Percentiles rank a stretch among this genome's conserved stretches.
Evolutionary conservation across 2,113 vertebrate species (phyloP).

Genomic region (Conger conger): DNA sequence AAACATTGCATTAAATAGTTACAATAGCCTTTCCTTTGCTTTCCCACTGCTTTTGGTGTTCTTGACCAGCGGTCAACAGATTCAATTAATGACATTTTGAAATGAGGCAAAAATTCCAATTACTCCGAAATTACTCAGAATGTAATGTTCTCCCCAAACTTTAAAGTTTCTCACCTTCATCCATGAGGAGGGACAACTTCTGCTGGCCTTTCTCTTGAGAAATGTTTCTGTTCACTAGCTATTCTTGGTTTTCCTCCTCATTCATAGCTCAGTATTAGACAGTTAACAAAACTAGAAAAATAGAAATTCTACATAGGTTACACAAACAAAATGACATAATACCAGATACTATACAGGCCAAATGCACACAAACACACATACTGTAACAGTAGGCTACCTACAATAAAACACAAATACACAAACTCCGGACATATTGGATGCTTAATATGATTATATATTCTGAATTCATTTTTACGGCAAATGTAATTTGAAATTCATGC

Average conservation of each 20-base stretch:
- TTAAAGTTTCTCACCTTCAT: conserved; percentile 64
- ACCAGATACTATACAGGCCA: not conserved
- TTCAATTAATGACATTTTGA: not conserved
- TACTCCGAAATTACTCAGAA: no score
- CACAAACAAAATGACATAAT: not conserved
- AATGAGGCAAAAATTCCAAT: not conserved
- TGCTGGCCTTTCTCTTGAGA: conserved; percentile 66
- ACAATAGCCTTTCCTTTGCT: not conserved
- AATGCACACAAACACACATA: no score
- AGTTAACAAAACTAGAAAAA: conserved; percentile 18
- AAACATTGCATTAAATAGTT: not conserved
- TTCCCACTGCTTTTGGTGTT: no score
- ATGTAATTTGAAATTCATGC: no score
- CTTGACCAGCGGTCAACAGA: no score
- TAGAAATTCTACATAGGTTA: not conserved
- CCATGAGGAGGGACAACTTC: conserved; percentile 61
- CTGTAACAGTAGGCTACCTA: no score
- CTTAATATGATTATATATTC: no score
- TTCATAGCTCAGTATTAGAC: conserved; percentile 84
- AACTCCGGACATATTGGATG: no score
- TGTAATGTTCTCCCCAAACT: not conserved
- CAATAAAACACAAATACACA: no score
- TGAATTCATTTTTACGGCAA: no score
- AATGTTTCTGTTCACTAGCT: conserved; percentile 74
- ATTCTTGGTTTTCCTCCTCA: conserved; percentile 86